Conservation (phyloP, 1,140 invertebrate species). For the Rhynchophorus ferrugineus region DNA sequence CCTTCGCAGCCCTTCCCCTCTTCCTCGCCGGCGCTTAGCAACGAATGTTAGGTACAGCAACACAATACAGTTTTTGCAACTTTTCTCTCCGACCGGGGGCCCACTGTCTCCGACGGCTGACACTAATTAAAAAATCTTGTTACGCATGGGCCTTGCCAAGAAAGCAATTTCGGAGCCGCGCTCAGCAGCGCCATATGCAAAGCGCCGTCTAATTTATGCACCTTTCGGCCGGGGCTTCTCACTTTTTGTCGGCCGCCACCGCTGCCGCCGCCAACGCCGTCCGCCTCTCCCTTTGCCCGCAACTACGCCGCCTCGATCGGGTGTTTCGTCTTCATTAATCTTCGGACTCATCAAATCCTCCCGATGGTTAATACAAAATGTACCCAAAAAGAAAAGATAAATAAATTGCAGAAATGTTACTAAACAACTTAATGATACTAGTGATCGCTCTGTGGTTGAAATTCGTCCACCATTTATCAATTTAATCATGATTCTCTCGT, state of each 20-base stretch:
- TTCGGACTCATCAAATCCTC: too few relatives aligned
- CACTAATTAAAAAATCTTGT: constrained; percentile 39
- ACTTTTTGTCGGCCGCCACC: constrained; percentile 1
- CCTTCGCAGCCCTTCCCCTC: not conserved
- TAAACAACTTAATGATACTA: too few relatives aligned
- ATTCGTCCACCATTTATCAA: too few relatives aligned
- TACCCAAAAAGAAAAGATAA: too few relatives aligned
- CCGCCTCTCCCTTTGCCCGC: too few relatives aligned
- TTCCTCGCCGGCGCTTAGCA: constrained; percentile 30
- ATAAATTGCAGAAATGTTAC: too few relatives aligned
- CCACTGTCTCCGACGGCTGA: constrained; percentile 36
- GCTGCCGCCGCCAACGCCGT: not conserved
- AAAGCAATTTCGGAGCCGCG: constrained; percentile 26
- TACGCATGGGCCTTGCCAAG: constrained; percentile 30
- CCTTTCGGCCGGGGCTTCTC: constrained; percentile 4
- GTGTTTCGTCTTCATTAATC: too few relatives aligned
- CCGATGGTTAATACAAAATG: too few relatives aligned
- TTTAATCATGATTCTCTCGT: too few relatives aligned
- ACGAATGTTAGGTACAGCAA: constrained; percentile 38
- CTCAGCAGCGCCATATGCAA: constrained; percentile 22
- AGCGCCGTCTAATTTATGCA: constrained; percentile 24
- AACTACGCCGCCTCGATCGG: too few relatives aligned
- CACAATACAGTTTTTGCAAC: constrained; percentile 39
- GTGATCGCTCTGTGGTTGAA: too few relatives aligned
- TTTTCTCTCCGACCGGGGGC: constrained; percentile 26